Percentiles rank a stretch among this genome's conserved stretches.
Evolutionary conservation across 2,888 invertebrate genomes (phyloP).

Genomic region (Pycnomerus fuliginosus): DNA sequence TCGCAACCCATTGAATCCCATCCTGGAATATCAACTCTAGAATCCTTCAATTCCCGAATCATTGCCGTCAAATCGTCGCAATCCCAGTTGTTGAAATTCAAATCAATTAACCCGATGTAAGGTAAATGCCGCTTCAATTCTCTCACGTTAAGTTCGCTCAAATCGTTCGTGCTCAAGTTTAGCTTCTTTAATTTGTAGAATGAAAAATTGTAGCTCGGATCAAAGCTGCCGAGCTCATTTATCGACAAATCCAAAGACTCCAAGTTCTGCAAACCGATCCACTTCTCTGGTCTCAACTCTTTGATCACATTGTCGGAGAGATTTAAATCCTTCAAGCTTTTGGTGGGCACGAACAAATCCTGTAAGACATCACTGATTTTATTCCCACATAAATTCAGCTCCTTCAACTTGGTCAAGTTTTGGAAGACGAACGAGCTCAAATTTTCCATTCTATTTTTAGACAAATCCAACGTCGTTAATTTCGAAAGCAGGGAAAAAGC

Average conservation of each 20-base stretch:
- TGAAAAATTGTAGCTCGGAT: slow-evolving; percentile 27
- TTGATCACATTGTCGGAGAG: slow-evolving; percentile 32
- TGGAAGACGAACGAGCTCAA: slow-evolving; percentile 22
- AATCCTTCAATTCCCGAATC: slow-evolving; percentile 24
- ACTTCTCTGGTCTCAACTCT: slow-evolving; percentile 28
- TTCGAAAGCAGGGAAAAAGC: slow-evolving; percentile 20
- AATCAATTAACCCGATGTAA: slow-evolving; percentile 29
- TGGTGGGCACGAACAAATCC: slow-evolving; percentile 22
- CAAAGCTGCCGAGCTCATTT: slow-evolving; percentile 29
- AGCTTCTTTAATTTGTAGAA: slow-evolving; percentile 30
- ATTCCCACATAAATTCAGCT: slow-evolving; percentile 30
- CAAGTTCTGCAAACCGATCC: slow-evolving; percentile 29
- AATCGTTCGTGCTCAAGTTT: slow-evolving; percentile 35
- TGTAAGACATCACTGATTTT: slow-evolving; percentile 16
- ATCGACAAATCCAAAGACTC: slow-evolving; percentile 23
- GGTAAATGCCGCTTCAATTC: slow-evolving; percentile 27
- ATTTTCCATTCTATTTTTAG: slow-evolving; percentile 25
- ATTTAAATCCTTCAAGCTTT: slow-evolving; percentile 28
- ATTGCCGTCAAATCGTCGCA: slow-evolving; percentile 34
- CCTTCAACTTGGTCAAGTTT: slow-evolving; percentile 21
- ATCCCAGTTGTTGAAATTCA: slow-evolving; percentile 36
- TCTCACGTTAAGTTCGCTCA: slow-evolving; percentile 30
- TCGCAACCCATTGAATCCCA: no score
- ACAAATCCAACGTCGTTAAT: slow-evolving; percentile 28
- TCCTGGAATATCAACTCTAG: slow-evolving; percentile 21